These are phyloP conservation scores for Patella depressa DNA, from an alignment of 2,888 invertebrate species.

Conservation along the genomic window DNA sequence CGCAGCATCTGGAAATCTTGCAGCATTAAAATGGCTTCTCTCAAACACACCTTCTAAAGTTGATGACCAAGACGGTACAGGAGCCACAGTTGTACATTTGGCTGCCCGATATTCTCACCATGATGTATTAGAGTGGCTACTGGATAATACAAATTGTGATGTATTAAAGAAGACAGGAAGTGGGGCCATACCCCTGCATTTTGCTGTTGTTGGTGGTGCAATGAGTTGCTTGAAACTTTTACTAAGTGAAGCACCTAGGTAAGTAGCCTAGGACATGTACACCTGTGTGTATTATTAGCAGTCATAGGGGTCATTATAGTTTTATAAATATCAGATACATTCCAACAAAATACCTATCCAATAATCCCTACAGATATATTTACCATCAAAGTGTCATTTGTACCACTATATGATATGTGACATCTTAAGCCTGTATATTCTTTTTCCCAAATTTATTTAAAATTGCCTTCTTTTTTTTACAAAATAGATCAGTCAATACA, in stretches of 20 bases:
- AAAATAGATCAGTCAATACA: conserved; percentile 82
- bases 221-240: conserved; percentile 85
- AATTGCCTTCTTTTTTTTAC: no score
- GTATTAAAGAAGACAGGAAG: conserved; percentile 72
- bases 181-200: conserved; percentile 84
- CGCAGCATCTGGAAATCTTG: conserved; percentile 69
- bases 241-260: conserved; percentile 61
- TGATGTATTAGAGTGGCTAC: conserved; percentile 76
- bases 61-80: conserved; percentile 67
- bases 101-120: conserved; percentile 74
- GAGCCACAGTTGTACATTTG: conserved; percentile 69
- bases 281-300: not conserved
- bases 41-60: conserved; percentile 52
- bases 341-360: no score
- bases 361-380: no score
- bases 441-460: no score
- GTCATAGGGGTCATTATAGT: no score
- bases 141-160: conserved; percentile 76
- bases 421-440: no score
- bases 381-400: no score
- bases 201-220: conserved; percentile 88
- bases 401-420: no score
- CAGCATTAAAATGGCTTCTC: conserved; percentile 67
- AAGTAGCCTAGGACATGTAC: conserved; percentile 19
- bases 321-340: no score